A percentile compares a stretch with the other conserved stretches of the same genome.
phyloP scores from a whole-genome alignment of 53 echinoderm and acorn worm species.

The Arbacia lixula region DNA sequence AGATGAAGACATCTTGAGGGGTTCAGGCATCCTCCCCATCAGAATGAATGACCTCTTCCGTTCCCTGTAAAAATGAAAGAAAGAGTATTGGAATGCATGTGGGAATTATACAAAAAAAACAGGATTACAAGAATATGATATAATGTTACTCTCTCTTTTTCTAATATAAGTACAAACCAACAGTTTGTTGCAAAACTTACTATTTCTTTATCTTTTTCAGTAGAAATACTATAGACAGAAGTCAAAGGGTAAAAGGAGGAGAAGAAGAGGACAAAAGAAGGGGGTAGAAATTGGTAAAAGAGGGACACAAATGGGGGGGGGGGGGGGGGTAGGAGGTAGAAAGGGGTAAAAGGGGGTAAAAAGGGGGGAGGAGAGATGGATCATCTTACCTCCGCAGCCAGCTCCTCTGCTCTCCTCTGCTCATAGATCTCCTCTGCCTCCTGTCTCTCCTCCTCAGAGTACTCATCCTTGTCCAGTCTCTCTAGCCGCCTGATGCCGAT shows the following conservation, averaged over 20 bases:
- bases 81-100: background rate
- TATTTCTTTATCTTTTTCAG: background rate
- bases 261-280: too few species aligned
- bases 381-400: slow-evolving; percentile 77
- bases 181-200: too few species aligned
- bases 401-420: slow-evolving; percentile 88
- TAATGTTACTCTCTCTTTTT: too few species aligned
- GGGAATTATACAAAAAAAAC: too few species aligned
- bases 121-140: too few species aligned
- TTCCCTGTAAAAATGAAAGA: slow-evolving; percentile 22
- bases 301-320: background rate
- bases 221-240: too few species aligned
- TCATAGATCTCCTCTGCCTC: slow-evolving; percentile 98
- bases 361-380: background rate
- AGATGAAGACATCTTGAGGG: background rate
- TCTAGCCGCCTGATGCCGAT: slow-evolving; percentile 82
- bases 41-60: slow-evolving; percentile 44
- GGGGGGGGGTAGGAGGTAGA: background rate
- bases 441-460: slow-evolving; percentile 89
- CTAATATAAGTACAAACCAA: too few species aligned
- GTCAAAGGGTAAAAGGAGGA: too few species aligned
- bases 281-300: too few species aligned
- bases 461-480: slow-evolving; percentile 95
- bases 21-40: slow-evolving; percentile 37
- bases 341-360: background rate